Evolutionary conservation across 2,888 invertebrate genomes (phyloP).

Genomic region (Chymomyza amoena): DNA sequence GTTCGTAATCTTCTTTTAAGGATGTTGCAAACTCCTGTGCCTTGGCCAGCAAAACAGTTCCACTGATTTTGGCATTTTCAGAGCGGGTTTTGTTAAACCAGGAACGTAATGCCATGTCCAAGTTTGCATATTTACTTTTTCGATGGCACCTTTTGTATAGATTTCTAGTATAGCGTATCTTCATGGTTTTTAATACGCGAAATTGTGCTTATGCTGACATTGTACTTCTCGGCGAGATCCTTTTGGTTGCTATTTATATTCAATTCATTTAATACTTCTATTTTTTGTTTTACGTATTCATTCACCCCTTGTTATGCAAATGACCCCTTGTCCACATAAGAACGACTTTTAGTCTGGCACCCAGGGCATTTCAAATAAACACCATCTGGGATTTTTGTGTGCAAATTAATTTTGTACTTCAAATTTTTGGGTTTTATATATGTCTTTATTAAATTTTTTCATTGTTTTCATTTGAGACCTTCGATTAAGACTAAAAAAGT

Average conservation of each 20-base stretch:
- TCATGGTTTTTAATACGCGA: slow-evolving; percentile 8
- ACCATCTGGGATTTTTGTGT: no score
- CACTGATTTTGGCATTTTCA: background rate
- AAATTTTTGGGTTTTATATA: no score
- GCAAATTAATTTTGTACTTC: no score
- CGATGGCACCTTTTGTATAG: slow-evolving; percentile 1
- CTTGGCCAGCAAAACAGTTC: background rate
- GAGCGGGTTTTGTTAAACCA: background rate
- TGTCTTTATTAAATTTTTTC: no score
- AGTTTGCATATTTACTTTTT: background rate
- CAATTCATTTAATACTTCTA: background rate
- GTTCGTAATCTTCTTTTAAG: background rate
- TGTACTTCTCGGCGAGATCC: background rate
- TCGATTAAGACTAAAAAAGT: no score
- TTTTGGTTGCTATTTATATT: background rate
- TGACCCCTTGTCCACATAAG: no score
- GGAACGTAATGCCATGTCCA: background rate
- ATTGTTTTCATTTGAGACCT: no score
- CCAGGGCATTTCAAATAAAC: no score
- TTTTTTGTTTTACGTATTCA: slow-evolving; percentile 4
- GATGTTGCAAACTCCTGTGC: background rate
- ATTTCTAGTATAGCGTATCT: background rate
- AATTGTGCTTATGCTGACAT: slow-evolving; percentile 2
- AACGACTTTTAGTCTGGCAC: no score
- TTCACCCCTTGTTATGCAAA: no score